phyloP scores from a whole-genome alignment of 2,797 vertebrate species.

The Sebastes taczanowskii region DNA sequence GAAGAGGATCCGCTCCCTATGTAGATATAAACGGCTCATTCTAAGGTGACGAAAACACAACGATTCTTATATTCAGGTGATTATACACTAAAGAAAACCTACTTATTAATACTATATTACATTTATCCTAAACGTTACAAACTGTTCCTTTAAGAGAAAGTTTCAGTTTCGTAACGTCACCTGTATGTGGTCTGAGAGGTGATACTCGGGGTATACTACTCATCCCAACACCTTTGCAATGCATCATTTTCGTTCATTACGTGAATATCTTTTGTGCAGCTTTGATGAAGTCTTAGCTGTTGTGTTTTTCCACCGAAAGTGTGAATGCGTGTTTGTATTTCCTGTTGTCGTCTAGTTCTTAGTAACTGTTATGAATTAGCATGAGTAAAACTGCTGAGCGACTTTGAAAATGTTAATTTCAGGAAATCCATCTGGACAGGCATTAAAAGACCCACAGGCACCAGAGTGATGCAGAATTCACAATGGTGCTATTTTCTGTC shows the following conservation, averaged over 20 bases:
- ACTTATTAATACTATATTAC: no score
- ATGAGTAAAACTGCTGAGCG: constrained; percentile 24
- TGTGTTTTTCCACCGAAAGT: neutral
- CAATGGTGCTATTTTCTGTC: constrained; percentile 67
- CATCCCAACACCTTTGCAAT: neutral
- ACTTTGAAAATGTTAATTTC: constrained; percentile 67
- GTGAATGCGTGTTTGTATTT: constrained; percentile 1
- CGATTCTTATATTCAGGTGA: no score
- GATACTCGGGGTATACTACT: neutral
- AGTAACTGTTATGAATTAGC: constrained; percentile 33
- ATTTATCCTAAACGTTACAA: no score
- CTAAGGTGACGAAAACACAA: no score
- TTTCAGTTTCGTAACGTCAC: neutral
- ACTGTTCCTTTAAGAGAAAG: neutral
- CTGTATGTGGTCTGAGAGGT: neutral
- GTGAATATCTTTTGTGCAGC: neutral
- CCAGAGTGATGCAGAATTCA: constrained; percentile 57
- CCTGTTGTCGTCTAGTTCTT: constrained; percentile 4
- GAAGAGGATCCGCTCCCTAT: no score
- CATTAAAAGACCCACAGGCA: constrained; percentile 51
- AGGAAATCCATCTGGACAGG: constrained; percentile 66
- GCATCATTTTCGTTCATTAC: neutral
- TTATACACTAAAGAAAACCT: no score
- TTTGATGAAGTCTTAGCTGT: neutral
- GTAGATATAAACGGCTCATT: no score